Conservation (phyloP, 2,113 vertebrate genomes). For the Muntiacus reevesi region DNA sequence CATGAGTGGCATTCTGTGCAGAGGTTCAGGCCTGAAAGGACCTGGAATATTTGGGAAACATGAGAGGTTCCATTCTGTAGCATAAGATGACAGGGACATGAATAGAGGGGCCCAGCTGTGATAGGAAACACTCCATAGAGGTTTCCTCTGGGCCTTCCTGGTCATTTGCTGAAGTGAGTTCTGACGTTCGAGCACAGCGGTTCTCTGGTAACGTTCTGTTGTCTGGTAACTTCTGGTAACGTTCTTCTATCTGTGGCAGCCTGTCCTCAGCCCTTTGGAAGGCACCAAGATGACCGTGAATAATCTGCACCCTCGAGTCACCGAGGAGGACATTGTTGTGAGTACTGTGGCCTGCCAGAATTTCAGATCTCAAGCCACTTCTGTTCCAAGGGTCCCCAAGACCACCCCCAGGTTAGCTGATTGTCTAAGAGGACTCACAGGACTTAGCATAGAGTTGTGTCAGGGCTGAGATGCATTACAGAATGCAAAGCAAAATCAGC, state of each 20-base stretch:
- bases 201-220: neutral
- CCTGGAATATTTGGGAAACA: neutral
- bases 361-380: neutral
- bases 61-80: neutral
- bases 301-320: slow-evolving; percentile 96
- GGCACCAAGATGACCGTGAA: slow-evolving; percentile 99
- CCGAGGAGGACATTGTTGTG: slow-evolving; percentile 98
- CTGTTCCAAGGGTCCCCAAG: neutral
- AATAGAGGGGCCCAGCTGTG: neutral
- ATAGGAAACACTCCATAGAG: neutral
- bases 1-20: neutral
- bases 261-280: slow-evolving; percentile 92
- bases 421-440: neutral
- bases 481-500: neutral
- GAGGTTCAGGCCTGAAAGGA: neutral
- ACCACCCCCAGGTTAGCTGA: neutral
- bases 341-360: slow-evolving; percentile 69
- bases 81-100: neutral
- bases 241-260: slow-evolving; percentile 79
- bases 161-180: neutral
- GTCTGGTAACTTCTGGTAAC: neutral
- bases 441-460: neutral
- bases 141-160: neutral
- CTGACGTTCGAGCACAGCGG: neutral
- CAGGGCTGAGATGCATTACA: neutral